Conservation (phyloP, 30 jellyfish, hydroid and myxozoan genomes). For the Rhopilema esculentum region DNA sequence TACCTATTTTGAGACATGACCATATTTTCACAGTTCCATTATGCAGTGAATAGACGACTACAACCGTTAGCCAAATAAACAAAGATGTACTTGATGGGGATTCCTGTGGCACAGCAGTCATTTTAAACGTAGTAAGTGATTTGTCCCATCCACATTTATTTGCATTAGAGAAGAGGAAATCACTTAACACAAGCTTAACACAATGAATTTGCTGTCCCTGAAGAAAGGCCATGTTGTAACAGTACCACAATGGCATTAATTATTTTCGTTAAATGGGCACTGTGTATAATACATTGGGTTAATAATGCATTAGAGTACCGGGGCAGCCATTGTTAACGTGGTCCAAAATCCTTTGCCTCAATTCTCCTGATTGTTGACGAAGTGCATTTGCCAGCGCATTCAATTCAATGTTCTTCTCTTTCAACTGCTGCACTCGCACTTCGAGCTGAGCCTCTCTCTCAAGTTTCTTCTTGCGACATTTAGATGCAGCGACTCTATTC, state of each 20-base stretch:
- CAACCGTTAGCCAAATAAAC: background rate
- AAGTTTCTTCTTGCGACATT: constrained; percentile 81
- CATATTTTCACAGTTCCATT: background rate
- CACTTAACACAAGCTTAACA: no score
- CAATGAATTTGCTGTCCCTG: no score
- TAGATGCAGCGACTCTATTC: constrained; percentile 88
- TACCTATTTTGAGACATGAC: no score
- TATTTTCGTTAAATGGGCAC: background rate
- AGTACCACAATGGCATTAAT: background rate
- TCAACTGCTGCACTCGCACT: constrained; percentile 78
- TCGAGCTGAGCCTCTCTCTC: constrained; percentile 92
- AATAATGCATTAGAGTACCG: constrained; percentile 39
- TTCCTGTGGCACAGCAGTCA: no score
- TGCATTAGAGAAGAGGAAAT: no score
- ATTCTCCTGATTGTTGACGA: constrained; percentile 69
- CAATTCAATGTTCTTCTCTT: constrained; percentile 74
- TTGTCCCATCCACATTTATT: no score
- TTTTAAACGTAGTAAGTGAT: no score
- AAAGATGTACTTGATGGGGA: background rate
- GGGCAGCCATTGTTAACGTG: constrained; percentile 78
- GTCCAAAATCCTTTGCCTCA: constrained; percentile 74
- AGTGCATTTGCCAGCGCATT: constrained; percentile 72
- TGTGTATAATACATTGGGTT: background rate
- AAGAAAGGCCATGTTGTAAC: background rate
- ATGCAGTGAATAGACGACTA: background rate